A percentile compares a stretch with the other conserved stretches of the same genome.
phyloP scores from a whole-genome alignment of 1,140 invertebrate genomes.

The Oryctes rhinoceros region DNA sequence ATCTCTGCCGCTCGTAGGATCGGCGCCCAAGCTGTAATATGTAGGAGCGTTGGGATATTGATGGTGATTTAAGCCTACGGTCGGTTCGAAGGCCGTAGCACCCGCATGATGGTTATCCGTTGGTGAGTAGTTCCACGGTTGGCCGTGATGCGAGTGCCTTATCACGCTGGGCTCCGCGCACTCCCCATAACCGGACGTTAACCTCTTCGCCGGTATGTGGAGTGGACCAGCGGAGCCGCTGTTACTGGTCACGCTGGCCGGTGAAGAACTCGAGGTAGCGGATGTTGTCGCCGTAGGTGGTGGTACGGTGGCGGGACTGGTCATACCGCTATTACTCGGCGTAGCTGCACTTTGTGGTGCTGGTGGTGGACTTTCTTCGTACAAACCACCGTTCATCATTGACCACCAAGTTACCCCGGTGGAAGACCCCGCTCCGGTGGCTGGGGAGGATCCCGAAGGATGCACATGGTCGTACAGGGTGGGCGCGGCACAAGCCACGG shows the following conservation, averaged over 20 bases:
- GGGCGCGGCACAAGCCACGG: constrained; percentile 78
- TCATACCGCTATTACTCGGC: constrained; percentile 63
- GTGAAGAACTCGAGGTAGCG: constrained; percentile 74
- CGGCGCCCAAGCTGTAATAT: constrained; percentile 79
- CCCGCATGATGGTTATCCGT: constrained; percentile 70
- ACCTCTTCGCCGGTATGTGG: constrained; percentile 84
- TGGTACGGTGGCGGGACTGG: constrained; percentile 64
- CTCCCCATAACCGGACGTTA: constrained; percentile 69
- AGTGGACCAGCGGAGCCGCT: constrained; percentile 72
- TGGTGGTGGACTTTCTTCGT: constrained; percentile 78
- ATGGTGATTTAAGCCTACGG: constrained; percentile 72
- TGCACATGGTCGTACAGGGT: constrained; percentile 83
- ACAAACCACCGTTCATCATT: constrained; percentile 82
- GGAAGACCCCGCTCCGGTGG: constrained; percentile 78
- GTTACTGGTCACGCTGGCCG: constrained; percentile 72
- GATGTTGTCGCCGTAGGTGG: constrained; percentile 65
- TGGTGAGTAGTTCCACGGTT: constrained; percentile 75
- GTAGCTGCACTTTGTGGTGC: constrained; percentile 65
- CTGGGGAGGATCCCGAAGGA: constrained; percentile 78
- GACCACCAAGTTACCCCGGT: constrained; percentile 82
- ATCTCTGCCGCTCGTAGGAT: constrained; percentile 68
- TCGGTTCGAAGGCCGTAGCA: constrained; percentile 66
- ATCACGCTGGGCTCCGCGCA: constrained; percentile 73
- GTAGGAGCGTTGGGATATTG: constrained; percentile 77
- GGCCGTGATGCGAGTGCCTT: constrained; percentile 73